phyloP scores from a whole-genome alignment of 2,888 invertebrate genomes.

The Amphipoea oculea region DNA sequence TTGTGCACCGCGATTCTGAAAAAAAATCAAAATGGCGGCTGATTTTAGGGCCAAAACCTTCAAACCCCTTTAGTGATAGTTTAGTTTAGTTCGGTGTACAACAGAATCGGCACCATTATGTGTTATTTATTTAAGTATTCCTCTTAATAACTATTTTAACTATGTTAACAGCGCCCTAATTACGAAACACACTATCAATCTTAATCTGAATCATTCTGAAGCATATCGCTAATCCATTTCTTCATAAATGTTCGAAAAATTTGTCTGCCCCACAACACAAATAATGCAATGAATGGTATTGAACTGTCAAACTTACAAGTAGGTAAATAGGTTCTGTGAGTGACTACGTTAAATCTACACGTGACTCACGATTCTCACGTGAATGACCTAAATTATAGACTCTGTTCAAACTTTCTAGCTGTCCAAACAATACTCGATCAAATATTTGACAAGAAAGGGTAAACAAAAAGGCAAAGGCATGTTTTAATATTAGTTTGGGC shows the following conservation, averaged over 20 bases:
- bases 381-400: neutral
- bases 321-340: neutral
- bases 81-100: too few relatives aligned
- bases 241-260: neutral
- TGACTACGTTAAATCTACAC: neutral
- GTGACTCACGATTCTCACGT: neutral
- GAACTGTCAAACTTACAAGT: neutral
- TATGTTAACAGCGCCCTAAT: neutral
- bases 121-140: too few relatives aligned
- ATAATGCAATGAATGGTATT: neutral
- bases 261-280: neutral
- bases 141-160: too few relatives aligned
- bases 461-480: neutral
- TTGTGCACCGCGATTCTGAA: too few relatives aligned
- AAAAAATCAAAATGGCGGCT: too few relatives aligned
- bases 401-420: slow-evolving; percentile 13
- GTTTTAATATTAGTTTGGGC: slow-evolving; percentile 15
- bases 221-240: neutral
- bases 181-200: neutral
- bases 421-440: slow-evolving; percentile 28
- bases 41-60: too few relatives aligned
- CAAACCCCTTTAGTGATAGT: too few relatives aligned
- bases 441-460: slow-evolving; percentile 33
- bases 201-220: neutral
- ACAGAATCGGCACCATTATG: too few relatives aligned